Percentiles rank a stretch among this genome's conserved stretches.
phyloP scores from a whole-genome alignment of 2,888 invertebrate species.

The Epinotia nisella region DNA sequence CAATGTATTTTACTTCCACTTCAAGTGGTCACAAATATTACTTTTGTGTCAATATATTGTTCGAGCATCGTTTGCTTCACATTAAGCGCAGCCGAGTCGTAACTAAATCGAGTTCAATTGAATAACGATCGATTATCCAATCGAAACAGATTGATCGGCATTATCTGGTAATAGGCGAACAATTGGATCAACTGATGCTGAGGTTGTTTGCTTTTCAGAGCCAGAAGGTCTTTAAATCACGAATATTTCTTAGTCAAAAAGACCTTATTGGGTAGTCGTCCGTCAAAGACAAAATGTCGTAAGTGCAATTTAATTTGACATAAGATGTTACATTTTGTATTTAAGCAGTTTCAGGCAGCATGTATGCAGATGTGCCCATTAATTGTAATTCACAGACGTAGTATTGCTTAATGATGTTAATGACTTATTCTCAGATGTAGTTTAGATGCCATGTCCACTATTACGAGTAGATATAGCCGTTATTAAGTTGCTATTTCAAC shows the following conservation, averaged over 20 bases:
- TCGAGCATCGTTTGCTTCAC: conserved; percentile 5
- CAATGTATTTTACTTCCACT: background rate
- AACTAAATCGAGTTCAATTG: conserved; percentile 76
- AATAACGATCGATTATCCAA: conserved; percentile 83
- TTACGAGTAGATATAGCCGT: background rate
- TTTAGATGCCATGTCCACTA: background rate
- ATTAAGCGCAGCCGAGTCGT: conserved; percentile 23
- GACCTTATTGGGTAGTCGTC: background rate
- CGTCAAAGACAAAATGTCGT: background rate
- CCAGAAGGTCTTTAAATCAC: background rate
- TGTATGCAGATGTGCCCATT: conserved; percentile 2
- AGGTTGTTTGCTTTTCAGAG: conserved; percentile 23
- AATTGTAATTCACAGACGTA: conserved; percentile 1
- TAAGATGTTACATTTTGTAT: conserved; percentile 4
- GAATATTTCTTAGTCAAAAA: background rate
- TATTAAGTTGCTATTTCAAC: background rate
- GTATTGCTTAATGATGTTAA: background rate
- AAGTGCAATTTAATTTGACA: background rate
- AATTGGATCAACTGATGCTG: conserved; percentile 58
- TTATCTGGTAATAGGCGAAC: conserved; percentile 78
- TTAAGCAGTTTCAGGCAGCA: background rate
- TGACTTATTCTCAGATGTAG: background rate
- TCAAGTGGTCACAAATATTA: background rate
- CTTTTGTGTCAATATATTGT: background rate
- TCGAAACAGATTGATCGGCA: conserved; percentile 82